phyloP scores from a whole-genome alignment of 2,797 vertebrate genomes.

The Bradypodion ventrale region DNA sequence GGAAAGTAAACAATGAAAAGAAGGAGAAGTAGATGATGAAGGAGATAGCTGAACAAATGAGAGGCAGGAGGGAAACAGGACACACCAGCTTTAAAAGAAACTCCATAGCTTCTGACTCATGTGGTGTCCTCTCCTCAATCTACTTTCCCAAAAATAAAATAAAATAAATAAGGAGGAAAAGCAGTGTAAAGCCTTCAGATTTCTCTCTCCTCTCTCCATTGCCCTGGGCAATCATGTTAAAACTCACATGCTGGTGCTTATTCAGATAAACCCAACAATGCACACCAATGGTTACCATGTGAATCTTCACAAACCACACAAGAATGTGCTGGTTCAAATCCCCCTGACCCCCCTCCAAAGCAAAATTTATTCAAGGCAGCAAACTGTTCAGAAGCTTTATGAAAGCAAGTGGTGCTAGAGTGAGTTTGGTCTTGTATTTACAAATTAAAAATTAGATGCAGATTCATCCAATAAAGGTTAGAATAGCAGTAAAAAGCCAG shows the following conservation, averaged over 20 bases:
- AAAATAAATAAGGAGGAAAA: too few species aligned
- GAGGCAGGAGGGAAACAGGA: constrained; percentile 86
- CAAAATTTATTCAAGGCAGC: constrained; percentile 92
- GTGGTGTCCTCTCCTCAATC: constrained; percentile 62
- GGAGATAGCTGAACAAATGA: constrained; percentile 89
- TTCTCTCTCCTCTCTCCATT: constrained; percentile 82
- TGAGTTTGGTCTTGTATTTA: constrained; percentile 80
- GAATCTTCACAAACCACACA: constrained; percentile 94
- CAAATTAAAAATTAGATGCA: constrained; percentile 82
- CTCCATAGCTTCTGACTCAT: constrained; percentile 73
- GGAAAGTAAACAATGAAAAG: constrained; percentile 98
- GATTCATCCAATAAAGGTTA: constrained; percentile 72
- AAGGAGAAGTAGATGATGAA: constrained; percentile 84
- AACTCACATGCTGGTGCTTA: constrained; percentile 92
- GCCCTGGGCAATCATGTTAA: constrained; percentile 92
- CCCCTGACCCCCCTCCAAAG: constrained; percentile 84
- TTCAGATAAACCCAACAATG: constrained; percentile 95
- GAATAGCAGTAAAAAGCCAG: constrained; percentile 58
- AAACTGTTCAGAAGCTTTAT: constrained; percentile 85
- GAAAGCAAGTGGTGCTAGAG: constrained; percentile 79
- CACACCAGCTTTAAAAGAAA: constrained; percentile 75
- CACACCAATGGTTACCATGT: constrained; percentile 96
- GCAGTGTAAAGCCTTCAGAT: constrained; percentile 82
- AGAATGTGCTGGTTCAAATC: constrained; percentile 98
- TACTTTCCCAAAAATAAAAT: constrained; percentile 67